Conservation (phyloP, 2,888 invertebrate genomes). For the Zygothrica quintamaculata region DNA sequence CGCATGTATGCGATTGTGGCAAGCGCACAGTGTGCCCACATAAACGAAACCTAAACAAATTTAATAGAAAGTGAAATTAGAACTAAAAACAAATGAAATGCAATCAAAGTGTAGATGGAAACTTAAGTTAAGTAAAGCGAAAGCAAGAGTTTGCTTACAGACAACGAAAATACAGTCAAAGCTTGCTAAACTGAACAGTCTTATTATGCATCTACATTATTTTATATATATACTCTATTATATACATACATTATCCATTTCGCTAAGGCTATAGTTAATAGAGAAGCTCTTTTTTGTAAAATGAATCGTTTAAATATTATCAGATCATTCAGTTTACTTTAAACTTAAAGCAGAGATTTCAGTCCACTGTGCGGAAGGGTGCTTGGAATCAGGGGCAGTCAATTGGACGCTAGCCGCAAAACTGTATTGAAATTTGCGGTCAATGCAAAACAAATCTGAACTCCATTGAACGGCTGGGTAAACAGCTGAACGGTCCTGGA, state of each 20-base stretch:
- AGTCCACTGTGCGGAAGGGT: constrained; percentile 33
- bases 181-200: no score
- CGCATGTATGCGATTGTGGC: constrained; percentile 55
- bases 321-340: no score
- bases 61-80: not conserved
- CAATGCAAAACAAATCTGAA: constrained; percentile 76
- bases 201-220: no score
- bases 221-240: no score
- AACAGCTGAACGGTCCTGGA: constrained; percentile 31
- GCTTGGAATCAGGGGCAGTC: constrained; percentile 20
- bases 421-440: constrained; percentile 78
- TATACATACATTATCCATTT: no score
- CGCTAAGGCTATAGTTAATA: no score
- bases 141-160: no score
- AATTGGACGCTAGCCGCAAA: constrained; percentile 69
- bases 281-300: no score
- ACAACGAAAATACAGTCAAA: no score
- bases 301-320: not conserved
- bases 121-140: no score
- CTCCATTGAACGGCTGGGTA: constrained; percentile 60
- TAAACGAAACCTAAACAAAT: not conserved
- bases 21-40: constrained; percentile 45
- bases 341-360: not conserved
- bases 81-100: no score
- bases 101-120: no score